phyloP scores from a whole-genome alignment of 2,888 invertebrate genomes.

The Athripsodes cinereus region DNA sequence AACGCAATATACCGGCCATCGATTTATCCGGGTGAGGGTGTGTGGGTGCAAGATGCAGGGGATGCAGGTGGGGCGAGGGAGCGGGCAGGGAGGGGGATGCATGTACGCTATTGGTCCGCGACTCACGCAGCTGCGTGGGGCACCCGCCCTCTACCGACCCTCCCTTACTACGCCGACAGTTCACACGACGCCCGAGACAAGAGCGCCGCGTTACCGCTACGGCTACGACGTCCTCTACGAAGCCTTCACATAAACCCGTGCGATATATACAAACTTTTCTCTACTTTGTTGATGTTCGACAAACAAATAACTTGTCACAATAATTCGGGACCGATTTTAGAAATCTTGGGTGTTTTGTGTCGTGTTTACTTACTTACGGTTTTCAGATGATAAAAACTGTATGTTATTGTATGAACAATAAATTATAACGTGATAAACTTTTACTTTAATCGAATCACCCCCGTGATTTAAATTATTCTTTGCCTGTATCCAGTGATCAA shows the following conservation, averaged over 20 bases:
- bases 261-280: constrained; percentile 2
- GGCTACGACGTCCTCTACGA: constrained; percentile 10
- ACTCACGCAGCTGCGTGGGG: constrained; percentile 34
- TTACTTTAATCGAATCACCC: background rate
- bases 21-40: constrained; percentile 35
- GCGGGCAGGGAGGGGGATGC: constrained; percentile 28
- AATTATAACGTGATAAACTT: background rate
- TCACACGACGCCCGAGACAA: constrained; percentile 38
- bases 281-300: constrained; percentile 3
- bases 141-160: constrained; percentile 38
- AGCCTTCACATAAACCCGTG: constrained; percentile 2
- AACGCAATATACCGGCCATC: constrained; percentile 36
- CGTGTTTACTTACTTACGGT: background rate
- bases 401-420: background rate
- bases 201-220: constrained; percentile 33
- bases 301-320: background rate
- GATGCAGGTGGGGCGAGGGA: constrained; percentile 36
- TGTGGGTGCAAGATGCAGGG: constrained; percentile 42
- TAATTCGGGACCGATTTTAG: background rate
- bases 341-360: constrained; percentile 7
- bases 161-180: constrained; percentile 36
- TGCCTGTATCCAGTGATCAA: constrained; percentile 19
- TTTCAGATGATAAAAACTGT: no score
- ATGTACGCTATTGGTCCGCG: constrained; percentile 30
- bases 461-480: constrained; percentile 11